These are phyloP conservation scores for Nomada flava DNA, from an alignment of 2,888 invertebrate genomes.

Conservation along the genomic window DNA sequence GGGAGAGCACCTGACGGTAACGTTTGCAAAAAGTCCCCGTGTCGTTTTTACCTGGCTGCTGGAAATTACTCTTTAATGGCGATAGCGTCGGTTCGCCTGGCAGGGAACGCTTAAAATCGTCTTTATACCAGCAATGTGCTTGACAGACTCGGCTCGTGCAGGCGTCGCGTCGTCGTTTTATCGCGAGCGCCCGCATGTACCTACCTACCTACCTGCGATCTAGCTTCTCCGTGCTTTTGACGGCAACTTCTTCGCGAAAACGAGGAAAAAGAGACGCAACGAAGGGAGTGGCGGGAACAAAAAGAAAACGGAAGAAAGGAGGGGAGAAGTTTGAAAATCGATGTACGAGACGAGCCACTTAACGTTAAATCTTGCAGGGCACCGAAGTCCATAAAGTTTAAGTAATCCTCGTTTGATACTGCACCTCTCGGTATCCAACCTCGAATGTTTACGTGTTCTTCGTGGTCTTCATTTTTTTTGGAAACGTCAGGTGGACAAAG, in stretches of 20 bases:
- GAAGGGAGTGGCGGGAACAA: background rate
- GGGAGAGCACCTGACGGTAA: conserved; percentile 65
- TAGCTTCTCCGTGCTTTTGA: conserved; percentile 25
- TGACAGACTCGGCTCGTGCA: conserved; percentile 30
- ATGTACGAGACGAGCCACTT: conserved; percentile 16
- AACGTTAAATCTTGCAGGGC: background rate
- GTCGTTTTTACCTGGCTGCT: conserved; percentile 56
- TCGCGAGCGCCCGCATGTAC: conserved; percentile 28
- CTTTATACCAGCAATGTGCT: conserved; percentile 48
- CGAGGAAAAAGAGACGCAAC: background rate
- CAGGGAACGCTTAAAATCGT: conserved; percentile 65
- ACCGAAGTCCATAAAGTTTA: background rate
- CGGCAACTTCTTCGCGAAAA: conserved; percentile 27
- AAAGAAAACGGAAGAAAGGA: background rate
- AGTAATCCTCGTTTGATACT: no score
- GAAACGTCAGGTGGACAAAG: no score
- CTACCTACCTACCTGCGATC: conserved; percentile 16
- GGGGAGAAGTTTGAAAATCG: conserved; percentile 14
- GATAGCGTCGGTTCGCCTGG: conserved; percentile 53
- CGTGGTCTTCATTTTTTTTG: no score
- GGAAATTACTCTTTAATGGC: conserved; percentile 68
- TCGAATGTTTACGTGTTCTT: no score
- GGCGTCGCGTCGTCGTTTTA: conserved; percentile 37
- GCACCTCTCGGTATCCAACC: no score
- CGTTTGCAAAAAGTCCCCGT: conserved; percentile 65